phyloP scores from a whole-genome alignment of 1,140 invertebrate genomes.

The Pectinophora gossypiella region DNA sequence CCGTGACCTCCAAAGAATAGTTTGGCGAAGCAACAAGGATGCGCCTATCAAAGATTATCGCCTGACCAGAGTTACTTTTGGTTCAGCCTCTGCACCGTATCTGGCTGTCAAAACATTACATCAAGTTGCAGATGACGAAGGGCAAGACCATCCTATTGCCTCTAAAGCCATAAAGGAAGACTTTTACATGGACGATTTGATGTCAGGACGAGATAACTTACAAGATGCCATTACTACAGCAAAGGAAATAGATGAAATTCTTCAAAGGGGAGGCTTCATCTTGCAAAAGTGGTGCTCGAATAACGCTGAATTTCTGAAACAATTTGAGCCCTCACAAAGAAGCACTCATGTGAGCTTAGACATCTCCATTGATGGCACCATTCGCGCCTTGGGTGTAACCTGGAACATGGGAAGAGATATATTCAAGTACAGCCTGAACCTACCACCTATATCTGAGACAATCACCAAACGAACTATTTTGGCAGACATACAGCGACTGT shows the following conservation, averaged over 20 bases:
- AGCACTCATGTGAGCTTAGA: slow-evolving; percentile 8
- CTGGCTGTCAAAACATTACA: slow-evolving; percentile 27
- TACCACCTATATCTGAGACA: background rate
- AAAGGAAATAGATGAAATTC: slow-evolving; percentile 10
- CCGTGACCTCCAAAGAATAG: slow-evolving; percentile 34
- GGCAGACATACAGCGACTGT: slow-evolving; percentile 28
- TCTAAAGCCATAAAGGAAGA: slow-evolving; percentile 19
- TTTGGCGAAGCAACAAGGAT: slow-evolving; percentile 30
- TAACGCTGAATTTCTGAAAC: slow-evolving; percentile 12
- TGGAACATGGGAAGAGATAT: slow-evolving; percentile 6
- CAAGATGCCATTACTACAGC: slow-evolving; percentile 19
- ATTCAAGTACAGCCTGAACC: slow-evolving; percentile 3
- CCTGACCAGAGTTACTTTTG: slow-evolving; percentile 31
- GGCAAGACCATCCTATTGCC: slow-evolving; percentile 7
- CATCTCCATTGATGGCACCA: slow-evolving; percentile 2
- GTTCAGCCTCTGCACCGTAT: slow-evolving; percentile 33
- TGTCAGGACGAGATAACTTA: slow-evolving; percentile 28
- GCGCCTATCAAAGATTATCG: slow-evolving; percentile 18
- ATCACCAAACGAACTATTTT: slow-evolving; percentile 20
- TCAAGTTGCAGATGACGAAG: slow-evolving; percentile 25
- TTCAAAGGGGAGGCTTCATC: slow-evolving; percentile 18
- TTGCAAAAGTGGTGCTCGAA: slow-evolving; percentile 28
- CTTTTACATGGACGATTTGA: slow-evolving; percentile 50
- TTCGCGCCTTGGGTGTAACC: slow-evolving; percentile 1
- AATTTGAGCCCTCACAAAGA: slow-evolving; percentile 11